phyloP scores from a whole-genome alignment of 2,113 vertebrate genomes.

The Cromileptes altivelis region DNA sequence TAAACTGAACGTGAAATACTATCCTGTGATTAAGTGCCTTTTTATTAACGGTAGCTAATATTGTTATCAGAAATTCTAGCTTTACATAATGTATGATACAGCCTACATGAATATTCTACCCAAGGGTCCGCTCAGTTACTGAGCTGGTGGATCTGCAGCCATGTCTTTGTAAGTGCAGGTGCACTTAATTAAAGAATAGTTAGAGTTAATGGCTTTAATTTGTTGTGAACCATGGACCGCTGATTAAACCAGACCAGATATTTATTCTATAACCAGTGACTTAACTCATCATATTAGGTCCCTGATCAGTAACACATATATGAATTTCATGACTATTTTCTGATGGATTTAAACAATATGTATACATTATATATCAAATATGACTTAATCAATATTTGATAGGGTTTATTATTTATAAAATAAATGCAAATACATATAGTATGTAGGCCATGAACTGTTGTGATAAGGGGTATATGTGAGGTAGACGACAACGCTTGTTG shows the following conservation, averaged over 20 bases:
- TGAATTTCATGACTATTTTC: neutral
- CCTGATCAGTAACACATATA: neutral
- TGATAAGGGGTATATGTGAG: neutral
- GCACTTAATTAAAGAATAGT: neutral
- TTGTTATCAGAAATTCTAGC: neutral
- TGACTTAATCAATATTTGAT: too few species aligned
- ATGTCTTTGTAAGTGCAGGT: neutral
- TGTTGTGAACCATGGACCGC: neutral
- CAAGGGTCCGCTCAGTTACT: neutral
- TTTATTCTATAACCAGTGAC: neutral
- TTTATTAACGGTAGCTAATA: neutral
- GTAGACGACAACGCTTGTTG: constrained; percentile 4
- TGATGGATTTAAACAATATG: neutral
- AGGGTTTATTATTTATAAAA: neutral
- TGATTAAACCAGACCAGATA: neutral
- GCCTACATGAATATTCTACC: neutral
- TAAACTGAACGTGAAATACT: neutral
- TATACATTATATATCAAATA: too few species aligned
- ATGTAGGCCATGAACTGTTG: neutral
- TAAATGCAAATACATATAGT: neutral
- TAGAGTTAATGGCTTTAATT: neutral
- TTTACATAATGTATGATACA: constrained; percentile 3
- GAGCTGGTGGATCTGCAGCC: neutral
- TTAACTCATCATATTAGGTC: neutral
- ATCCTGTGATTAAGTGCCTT: neutral